Conservation (phyloP, 1,140 invertebrate genomes). For the Drosophila rhopaloa region DNA sequence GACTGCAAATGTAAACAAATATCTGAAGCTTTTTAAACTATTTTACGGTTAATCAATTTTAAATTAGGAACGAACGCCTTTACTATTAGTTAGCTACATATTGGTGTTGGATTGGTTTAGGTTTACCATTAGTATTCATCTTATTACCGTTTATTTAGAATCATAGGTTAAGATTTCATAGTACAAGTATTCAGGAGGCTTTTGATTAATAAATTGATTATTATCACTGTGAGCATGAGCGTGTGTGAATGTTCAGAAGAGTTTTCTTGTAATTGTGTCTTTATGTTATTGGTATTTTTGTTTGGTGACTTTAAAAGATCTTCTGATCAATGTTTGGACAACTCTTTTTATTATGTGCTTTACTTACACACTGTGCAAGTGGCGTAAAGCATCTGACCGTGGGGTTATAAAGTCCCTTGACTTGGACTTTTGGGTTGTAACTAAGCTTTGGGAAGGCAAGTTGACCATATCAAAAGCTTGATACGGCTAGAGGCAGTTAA, state of each 20-base stretch:
- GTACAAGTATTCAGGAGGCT: conserved; percentile 65
- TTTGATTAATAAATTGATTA: conserved; percentile 72
- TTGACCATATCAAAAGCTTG: conserved; percentile 39
- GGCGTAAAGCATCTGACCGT: conserved; percentile 34
- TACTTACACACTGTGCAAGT: conserved; percentile 29
- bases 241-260: conserved; percentile 85
- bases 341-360: conserved; percentile 53
- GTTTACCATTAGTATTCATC: conserved; percentile 76
- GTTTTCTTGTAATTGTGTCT: conserved; percentile 69
- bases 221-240: conserved; percentile 84
- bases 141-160: conserved; percentile 67
- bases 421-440: conserved; percentile 44
- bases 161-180: conserved; percentile 75
- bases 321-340: conserved; percentile 46
- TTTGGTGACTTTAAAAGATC: conserved; percentile 21
- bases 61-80: conserved; percentile 74
- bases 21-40: conserved; percentile 60
- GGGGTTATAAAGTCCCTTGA: conserved; percentile 26
- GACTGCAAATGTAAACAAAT: conserved; percentile 41
- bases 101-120: conserved; percentile 54
- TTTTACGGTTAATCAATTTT: conserved; percentile 70
- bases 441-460: conserved; percentile 40
- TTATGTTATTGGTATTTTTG: conserved; percentile 57
- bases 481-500: conserved; percentile 45
- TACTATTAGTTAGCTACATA: conserved; percentile 82